phyloP scores from a whole-genome alignment of 2,113 vertebrate species.

The Panthera uncia region DNA sequence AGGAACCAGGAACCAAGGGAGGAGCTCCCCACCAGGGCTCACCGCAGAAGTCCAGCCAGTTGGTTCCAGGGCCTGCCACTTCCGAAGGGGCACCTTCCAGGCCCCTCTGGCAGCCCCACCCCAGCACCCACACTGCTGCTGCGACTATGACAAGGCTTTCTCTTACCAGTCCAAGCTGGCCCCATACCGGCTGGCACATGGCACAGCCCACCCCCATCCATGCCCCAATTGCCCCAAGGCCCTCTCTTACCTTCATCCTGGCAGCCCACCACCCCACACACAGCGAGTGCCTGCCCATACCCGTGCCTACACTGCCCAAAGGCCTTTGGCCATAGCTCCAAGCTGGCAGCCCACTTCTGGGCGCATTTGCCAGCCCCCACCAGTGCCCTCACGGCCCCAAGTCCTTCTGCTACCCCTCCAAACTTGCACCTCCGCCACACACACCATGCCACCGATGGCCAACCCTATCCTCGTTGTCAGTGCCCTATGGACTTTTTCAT shows the following conservation, averaged over 20 bases:
- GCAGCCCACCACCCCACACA: slow-evolving; percentile 79
- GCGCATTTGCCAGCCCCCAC: too few relatives aligned
- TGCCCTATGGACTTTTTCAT: slow-evolving; percentile 80
- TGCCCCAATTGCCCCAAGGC: slow-evolving; percentile 77
- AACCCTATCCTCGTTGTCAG: slow-evolving; percentile 80
- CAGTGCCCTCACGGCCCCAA: too few relatives aligned
- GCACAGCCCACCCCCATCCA: slow-evolving; percentile 59
- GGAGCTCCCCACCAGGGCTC: slow-evolving; percentile 25
- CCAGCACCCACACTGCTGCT: slow-evolving; percentile 71
- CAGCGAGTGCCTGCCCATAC: slow-evolving; percentile 76
- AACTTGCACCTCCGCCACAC: slow-evolving; percentile 78
- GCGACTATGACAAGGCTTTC: slow-evolving; percentile 80
- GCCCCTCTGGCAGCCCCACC: slow-evolving; percentile 27
- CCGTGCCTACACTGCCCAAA: slow-evolving; percentile 79
- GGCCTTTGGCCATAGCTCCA: slow-evolving; percentile 81
- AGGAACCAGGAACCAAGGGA: slow-evolving; percentile 26
- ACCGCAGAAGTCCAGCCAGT: slow-evolving; percentile 34
- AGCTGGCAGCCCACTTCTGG: slow-evolving; percentile 79
- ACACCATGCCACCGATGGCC: slow-evolving; percentile 82
- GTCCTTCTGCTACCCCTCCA: slow-evolving; percentile 82
- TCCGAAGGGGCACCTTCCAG: background rate
- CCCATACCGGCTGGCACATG: slow-evolving; percentile 77
- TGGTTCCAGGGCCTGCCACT: background rate
- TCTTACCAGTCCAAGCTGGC: slow-evolving; percentile 80
- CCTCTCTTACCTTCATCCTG: slow-evolving; percentile 79